Evolutionary conservation across 2,113 vertebrate genomes (phyloP).

Genomic region (Mirounga angustirostris): DNA sequence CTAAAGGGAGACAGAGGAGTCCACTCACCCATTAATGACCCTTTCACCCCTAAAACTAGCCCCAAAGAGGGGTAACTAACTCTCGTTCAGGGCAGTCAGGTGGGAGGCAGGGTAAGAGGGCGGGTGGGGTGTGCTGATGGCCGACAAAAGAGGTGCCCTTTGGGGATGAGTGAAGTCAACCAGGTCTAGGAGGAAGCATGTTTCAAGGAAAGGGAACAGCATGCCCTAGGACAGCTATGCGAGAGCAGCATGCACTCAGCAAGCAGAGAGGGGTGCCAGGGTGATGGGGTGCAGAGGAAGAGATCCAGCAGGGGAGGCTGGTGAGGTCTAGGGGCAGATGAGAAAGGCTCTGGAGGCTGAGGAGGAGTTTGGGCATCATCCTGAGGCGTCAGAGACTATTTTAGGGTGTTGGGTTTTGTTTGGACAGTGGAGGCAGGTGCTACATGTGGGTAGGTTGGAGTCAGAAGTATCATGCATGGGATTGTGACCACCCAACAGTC

Average conservation of each 20-base stretch:
- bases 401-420: not conserved
- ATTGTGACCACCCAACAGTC: not conserved
- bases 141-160: not conserved
- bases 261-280: rapidly evolving
- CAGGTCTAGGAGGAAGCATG: not conserved
- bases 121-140: not conserved
- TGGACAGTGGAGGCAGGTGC: not conserved
- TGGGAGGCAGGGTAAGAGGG: not conserved
- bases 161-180: not conserved
- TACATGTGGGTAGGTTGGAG: not conserved
- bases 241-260: not conserved
- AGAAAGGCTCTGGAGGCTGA: not conserved
- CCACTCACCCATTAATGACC: not conserved
- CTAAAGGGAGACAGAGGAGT: not conserved
- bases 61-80: not conserved
- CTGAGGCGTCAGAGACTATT: not conserved
- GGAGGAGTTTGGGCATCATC: not conserved
- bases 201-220: not conserved
- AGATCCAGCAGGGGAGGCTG: not conserved
- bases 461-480: rapidly evolving
- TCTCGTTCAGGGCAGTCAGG: not conserved
- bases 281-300: not conserved
- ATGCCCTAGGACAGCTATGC: no score
- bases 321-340: not conserved
- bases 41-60: not conserved